Percentiles rank a stretch among this genome's conserved stretches.
These are phyloP conservation scores for Rhyacophila evoluta DNA, from an alignment of 2,888 invertebrate genomes.

Conservation along the genomic window DNA sequence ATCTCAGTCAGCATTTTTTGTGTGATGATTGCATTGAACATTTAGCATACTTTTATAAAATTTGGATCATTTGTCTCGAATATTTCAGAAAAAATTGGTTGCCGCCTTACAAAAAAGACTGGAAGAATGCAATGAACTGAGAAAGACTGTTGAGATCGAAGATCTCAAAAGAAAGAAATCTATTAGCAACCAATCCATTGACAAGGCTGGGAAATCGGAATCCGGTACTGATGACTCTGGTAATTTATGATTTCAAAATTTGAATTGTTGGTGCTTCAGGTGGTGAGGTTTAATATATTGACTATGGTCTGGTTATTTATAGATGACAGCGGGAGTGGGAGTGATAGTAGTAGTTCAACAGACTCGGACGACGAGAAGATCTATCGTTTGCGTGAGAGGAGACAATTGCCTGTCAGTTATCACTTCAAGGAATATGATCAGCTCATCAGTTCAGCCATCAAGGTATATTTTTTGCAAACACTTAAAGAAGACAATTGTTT, in stretches of 20 bases:
- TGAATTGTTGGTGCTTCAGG: too few relatives aligned
- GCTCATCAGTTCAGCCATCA: slow-evolving; percentile 92
- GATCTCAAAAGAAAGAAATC: slow-evolving; percentile 69
- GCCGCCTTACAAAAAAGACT: slow-evolving; percentile 80
- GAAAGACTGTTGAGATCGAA: slow-evolving; percentile 76
- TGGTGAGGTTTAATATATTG: too few relatives aligned
- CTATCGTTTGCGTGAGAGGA: slow-evolving; percentile 85
- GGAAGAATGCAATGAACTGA: slow-evolving; percentile 79
- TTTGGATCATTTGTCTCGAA: too few relatives aligned
- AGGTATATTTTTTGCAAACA: slow-evolving; percentile 63
- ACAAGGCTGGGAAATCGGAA: slow-evolving; percentile 44
- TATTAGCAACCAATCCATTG: slow-evolving; percentile 72
- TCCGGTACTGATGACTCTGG: slow-evolving; percentile 52
- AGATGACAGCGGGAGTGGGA: slow-evolving; percentile 57
- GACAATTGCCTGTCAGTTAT: slow-evolving; percentile 85
- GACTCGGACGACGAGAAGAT: slow-evolving; percentile 79
- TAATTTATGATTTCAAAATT: background rate
- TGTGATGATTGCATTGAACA: too few relatives aligned
- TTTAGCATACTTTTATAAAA: too few relatives aligned
- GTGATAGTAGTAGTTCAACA: slow-evolving; percentile 61
- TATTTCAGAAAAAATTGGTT: slow-evolving; percentile 75
- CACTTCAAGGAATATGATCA: slow-evolving; percentile 95
- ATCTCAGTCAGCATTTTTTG: too few relatives aligned
- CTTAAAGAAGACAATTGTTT: too few relatives aligned
- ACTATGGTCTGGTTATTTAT: background rate